These are phyloP conservation scores for Scaptomyza tumidula DNA, from an alignment of 2,888 invertebrate genomes.

Conservation along the genomic window DNA sequence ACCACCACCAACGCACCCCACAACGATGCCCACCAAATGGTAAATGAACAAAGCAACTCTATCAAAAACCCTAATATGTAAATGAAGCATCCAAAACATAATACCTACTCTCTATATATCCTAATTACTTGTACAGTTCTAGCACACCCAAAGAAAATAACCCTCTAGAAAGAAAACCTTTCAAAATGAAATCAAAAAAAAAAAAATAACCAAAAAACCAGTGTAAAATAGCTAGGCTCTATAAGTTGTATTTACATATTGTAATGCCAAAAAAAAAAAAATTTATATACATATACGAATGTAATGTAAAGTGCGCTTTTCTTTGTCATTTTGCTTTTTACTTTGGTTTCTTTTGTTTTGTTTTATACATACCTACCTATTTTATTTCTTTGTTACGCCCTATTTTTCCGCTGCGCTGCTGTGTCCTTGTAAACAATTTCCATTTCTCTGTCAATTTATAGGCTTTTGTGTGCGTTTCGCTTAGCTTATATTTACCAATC, in stretches of 20 bases:
- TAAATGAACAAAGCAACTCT: slow-evolving; percentile 70
- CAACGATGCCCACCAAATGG: slow-evolving; percentile 60
- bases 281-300: slow-evolving; percentile 28
- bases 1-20: slow-evolving; percentile 25
- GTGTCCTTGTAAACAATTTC: slow-evolving; percentile 70
- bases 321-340: slow-evolving; percentile 39
- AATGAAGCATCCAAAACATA: slow-evolving; percentile 55
- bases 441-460: slow-evolving; percentile 69
- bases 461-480: slow-evolving; percentile 77
- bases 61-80: slow-evolving; percentile 49
- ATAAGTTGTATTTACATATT: slow-evolving; percentile 57
- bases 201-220: slow-evolving; percentile 19
- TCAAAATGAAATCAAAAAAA: slow-evolving; percentile 9
- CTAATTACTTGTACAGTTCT: slow-evolving; percentile 48
- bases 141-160: slow-evolving; percentile 29
- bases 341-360: slow-evolving; percentile 18
- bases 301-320: slow-evolving; percentile 71
- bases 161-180: slow-evolving; percentile 33
- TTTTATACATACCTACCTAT: slow-evolving; percentile 8
- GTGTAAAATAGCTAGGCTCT: slow-evolving; percentile 69
- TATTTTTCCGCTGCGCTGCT: slow-evolving; percentile 57
- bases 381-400: slow-evolving; percentile 50
- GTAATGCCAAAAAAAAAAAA: slow-evolving; percentile 44
- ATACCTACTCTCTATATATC: slow-evolving; percentile 32
- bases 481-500: slow-evolving; percentile 74